Percentiles rank a stretch among this genome's conserved stretches.
phyloP scores from a whole-genome alignment of 1,140 invertebrate species.

The Leptopilina boulardi region DNA sequence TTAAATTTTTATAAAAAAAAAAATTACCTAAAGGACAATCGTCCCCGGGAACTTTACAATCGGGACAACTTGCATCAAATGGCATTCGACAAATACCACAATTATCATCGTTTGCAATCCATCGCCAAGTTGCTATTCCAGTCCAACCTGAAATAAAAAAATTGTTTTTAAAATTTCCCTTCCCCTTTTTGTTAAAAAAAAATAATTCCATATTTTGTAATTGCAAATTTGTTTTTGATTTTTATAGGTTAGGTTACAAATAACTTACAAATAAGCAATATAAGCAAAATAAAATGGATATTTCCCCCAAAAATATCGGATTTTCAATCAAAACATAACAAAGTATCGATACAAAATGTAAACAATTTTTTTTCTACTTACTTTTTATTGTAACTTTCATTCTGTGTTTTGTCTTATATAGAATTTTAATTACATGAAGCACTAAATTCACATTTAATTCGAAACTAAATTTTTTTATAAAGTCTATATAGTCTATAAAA shows the following conservation, averaged over 20 bases:
- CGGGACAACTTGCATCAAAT: conserved; percentile 98
- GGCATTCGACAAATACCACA: conserved; percentile 99
- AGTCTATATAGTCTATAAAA: no score
- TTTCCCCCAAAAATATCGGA: no score
- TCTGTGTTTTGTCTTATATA: not conserved
- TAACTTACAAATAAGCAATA: no score
- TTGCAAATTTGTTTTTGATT: no score
- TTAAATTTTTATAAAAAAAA: not conserved
- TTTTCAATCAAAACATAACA: not conserved
- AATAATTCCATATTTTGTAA: no score
- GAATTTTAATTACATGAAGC: not conserved
- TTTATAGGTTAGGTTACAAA: no score
- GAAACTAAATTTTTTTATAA: no score
- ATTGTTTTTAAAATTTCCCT: not conserved
- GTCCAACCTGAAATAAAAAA: conserved; percentile 86
- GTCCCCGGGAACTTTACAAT: conserved; percentile 98
- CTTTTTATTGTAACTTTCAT: conserved; percentile 71
- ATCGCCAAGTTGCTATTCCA: conserved; percentile 97
- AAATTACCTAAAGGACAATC: conserved; percentile 92
- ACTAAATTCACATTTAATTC: not conserved
- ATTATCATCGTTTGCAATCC: conserved; percentile 99
- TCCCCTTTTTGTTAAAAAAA: no score
- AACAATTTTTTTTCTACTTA: conserved; percentile 51
- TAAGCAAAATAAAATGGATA: no score
- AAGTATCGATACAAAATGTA: not conserved